Base-by-base conservation (phyloP, 2,797 vertebrate genomes). In the Cottoperca gobio region DNA sequence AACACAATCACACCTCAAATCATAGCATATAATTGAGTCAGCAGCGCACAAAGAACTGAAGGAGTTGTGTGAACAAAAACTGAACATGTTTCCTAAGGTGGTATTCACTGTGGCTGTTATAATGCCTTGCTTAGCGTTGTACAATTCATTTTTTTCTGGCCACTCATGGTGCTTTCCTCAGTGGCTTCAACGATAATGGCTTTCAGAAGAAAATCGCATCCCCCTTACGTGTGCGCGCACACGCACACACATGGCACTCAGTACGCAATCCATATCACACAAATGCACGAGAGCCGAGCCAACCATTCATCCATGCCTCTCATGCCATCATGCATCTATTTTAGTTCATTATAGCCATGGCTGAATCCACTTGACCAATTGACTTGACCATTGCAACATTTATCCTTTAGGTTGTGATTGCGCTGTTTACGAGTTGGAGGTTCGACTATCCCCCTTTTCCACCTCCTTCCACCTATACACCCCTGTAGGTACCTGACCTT, bases 401-500 rank as follows among this genome's bases (percentile, higher is more conserved):
- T 81, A 71, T 89, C 79, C 76, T 83, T 85, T 71, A 59, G 71
- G 62, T 82, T 77, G 78, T 77, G 82, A 78, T 79, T 74, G 67
- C 70, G 37, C 79, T 70, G 58, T 87, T 86, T 84, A 84, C 10
- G 7, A 79, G 81, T 72, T 61, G 67, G 48, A 79, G 67, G 77
- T 81, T 66, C 45, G 52, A 74, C 76, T 52, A 79, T 61, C 78
- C 76, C 64, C 72, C 35, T 45, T 70, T 78, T 67, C 37, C 68
- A 43, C 69, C 50, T 81, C 63, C 66, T 35, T 79, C 76, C 68
- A 66, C 84, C 76, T 88, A 87, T 78, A 87, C 33, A 24, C 78
- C 84, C 80, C 83, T 80, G 72, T 79, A 81, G 87, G 84, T 87
- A 78, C 61, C 82, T 93, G 90, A 93, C 92, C 92, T 94, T 94